Percentiles rank a stretch among this genome's conserved stretches.
Conservation (phyloP, 2,113 vertebrate genomes). For the Pteruthius melanotis region DNA sequence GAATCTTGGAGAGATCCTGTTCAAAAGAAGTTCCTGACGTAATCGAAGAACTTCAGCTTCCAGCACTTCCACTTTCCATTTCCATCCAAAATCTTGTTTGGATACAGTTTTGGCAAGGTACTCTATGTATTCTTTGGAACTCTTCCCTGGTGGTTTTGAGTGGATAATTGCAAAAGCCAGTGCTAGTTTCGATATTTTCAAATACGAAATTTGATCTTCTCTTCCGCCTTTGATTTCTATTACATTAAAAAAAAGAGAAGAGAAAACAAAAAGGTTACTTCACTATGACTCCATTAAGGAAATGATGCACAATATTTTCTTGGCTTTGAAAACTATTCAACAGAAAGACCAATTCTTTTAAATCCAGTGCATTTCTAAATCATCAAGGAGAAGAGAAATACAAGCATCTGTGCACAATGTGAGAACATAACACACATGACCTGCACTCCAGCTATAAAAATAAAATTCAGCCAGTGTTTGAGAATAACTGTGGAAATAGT, state of each 20-base stretch:
- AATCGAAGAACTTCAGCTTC: constrained; percentile 83
- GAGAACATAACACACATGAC: constrained; percentile 14
- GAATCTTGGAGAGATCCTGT: constrained; percentile 32
- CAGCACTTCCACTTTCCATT: constrained; percentile 66
- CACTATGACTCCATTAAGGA: not conserved
- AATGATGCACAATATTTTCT: not conserved
- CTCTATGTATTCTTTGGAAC: constrained; percentile 72
- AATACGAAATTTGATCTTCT: constrained; percentile 62
- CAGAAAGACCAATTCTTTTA: constrained; percentile 7
- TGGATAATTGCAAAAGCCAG: constrained; percentile 85
- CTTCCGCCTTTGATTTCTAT: constrained; percentile 28
- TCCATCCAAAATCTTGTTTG: constrained; percentile 67
- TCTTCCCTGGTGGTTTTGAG: constrained; percentile 76
- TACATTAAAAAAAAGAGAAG: not conserved
- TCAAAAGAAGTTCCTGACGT: constrained; percentile 79
- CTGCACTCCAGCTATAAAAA: not conserved
- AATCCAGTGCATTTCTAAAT: not conserved
- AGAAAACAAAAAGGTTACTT: constrained; percentile 6
- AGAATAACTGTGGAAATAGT: not conserved
- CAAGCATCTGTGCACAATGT: not conserved
- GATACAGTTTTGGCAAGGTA: constrained; percentile 67
- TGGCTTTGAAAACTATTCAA: constrained; percentile 27
- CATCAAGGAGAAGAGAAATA: not conserved
- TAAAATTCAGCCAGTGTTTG: not conserved
- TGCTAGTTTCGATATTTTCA: constrained; percentile 75